Conservation (phyloP, 2,888 invertebrate species). For the Himalopsyche japonica region DNA sequence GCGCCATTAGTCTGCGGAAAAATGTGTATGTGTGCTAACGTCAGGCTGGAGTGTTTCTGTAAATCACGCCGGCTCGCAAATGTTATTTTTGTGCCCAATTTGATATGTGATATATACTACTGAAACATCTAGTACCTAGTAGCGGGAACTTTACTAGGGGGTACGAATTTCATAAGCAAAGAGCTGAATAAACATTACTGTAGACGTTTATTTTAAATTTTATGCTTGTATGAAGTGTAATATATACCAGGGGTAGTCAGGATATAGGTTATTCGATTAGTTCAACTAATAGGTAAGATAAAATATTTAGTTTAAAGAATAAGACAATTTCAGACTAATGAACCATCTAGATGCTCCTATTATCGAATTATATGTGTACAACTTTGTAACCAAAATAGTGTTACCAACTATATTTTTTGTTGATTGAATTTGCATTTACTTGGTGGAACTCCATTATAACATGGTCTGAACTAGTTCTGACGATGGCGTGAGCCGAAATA, state of each 20-base stretch:
- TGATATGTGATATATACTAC: conserved; percentile 39
- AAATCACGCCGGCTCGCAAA: conserved; percentile 38
- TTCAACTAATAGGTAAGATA: neutral
- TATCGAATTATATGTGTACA: too few relatives aligned
- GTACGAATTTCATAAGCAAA: conserved; percentile 28
- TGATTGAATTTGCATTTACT: too few relatives aligned
- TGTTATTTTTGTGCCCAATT: conserved; percentile 41
- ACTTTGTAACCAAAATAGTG: too few relatives aligned
- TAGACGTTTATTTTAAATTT: conserved; percentile 34
- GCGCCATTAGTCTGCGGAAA: conserved; percentile 39
- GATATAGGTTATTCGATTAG: neutral
- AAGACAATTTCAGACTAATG: too few relatives aligned
- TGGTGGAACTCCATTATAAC: too few relatives aligned
- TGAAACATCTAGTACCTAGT: conserved; percentile 6
- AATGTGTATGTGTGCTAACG: conserved; percentile 39
- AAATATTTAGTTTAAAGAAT: too few relatives aligned
- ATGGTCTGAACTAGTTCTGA: too few relatives aligned
- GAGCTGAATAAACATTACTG: conserved; percentile 31
- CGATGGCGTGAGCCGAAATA: too few relatives aligned
- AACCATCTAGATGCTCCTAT: too few relatives aligned
- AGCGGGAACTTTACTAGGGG: neutral
- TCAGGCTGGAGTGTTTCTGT: conserved; percentile 33
- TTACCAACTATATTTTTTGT: too few relatives aligned
- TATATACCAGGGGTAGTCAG: neutral
- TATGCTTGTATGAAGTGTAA: neutral